These are phyloP conservation scores for Drosophila ficusphila DNA, from an alignment of 1,140 invertebrate species.

Conservation along the genomic window DNA sequence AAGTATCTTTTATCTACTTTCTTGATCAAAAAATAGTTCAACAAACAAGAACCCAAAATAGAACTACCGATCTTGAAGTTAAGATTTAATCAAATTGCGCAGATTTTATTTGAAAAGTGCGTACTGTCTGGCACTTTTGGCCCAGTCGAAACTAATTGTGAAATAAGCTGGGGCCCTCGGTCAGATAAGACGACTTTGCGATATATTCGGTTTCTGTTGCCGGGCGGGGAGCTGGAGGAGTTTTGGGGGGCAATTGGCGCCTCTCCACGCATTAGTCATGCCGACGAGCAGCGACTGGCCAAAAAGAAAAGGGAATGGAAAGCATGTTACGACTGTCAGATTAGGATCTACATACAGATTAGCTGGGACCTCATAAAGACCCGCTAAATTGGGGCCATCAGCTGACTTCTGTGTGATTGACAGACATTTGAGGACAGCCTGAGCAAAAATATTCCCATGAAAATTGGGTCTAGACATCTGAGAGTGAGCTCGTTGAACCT, in stretches of 20 bases:
- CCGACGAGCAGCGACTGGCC: constrained; percentile 15
- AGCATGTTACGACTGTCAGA: constrained; percentile 22
- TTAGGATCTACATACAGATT: constrained; percentile 28
- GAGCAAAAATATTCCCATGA: constrained; percentile 13
- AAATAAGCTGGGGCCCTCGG: constrained; percentile 19
- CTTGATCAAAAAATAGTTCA: not conserved
- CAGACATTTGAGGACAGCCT: constrained; percentile 12
- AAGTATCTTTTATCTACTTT: not conserved
- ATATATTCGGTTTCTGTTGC: constrained; percentile 21
- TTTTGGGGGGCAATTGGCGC: constrained; percentile 13
- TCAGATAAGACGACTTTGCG: constrained; percentile 32
- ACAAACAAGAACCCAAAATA: not conserved
- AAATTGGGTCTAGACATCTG: constrained; percentile 26
- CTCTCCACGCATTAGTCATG: constrained; percentile 45
- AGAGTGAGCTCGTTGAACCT: constrained; percentile 24
- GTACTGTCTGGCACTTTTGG: not conserved
- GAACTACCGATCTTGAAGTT: not conserved
- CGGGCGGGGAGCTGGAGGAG: not conserved
- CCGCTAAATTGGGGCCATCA: constrained; percentile 31
- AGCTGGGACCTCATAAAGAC: constrained; percentile 12
- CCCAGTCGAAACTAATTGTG: constrained; percentile 19
- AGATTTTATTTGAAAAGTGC: constrained; percentile 6
- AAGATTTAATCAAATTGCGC: constrained; percentile 3
- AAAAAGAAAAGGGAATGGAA: constrained; percentile 14
- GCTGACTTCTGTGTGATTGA: constrained; percentile 48